A percentile compares a stretch with the other conserved stretches of the same genome.
These are phyloP conservation scores for Elanus axillaris DNA, from an alignment of 2,113 vertebrate genomes.

Conservation along the genomic window DNA sequence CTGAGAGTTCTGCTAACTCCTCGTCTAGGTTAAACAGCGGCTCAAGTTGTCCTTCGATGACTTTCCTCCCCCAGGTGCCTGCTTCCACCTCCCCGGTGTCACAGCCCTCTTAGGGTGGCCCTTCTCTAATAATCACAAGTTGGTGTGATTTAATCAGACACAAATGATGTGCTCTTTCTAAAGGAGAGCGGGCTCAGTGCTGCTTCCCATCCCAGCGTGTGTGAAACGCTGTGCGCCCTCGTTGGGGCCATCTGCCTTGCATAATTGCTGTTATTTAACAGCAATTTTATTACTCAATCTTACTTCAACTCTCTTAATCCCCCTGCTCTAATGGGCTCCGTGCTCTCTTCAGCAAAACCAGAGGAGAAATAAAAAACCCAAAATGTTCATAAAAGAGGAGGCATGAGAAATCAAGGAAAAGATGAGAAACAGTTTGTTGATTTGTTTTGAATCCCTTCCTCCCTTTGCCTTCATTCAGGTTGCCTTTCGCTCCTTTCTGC, in stretches of 20 bases:
- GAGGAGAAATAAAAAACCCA: neutral
- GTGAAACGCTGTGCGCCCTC: neutral
- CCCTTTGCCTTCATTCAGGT: neutral
- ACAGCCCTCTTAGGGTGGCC: neutral
- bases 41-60: rapidly evolving
- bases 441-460: neutral
- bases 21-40: rapidly evolving
- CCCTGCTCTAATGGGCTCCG: neutral
- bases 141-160: neutral
- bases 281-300: neutral
- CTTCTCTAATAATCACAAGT: rapidly evolving
- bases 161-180: neutral
- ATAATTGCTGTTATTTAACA: neutral
- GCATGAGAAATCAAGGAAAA: neutral
- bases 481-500: neutral
- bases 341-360: slow-evolving; percentile 1
- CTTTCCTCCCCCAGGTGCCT: neutral
- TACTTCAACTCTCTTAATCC: neutral
- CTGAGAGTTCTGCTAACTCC: rapidly evolving
- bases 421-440: neutral
- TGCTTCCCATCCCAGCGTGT: neutral
- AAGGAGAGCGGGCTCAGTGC: neutral
- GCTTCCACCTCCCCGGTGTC: neutral
- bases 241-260: neutral
- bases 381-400: neutral